Evolutionary conservation across 2,888 invertebrate genomes (phyloP).

Genomic region (Phania funesta): DNA sequence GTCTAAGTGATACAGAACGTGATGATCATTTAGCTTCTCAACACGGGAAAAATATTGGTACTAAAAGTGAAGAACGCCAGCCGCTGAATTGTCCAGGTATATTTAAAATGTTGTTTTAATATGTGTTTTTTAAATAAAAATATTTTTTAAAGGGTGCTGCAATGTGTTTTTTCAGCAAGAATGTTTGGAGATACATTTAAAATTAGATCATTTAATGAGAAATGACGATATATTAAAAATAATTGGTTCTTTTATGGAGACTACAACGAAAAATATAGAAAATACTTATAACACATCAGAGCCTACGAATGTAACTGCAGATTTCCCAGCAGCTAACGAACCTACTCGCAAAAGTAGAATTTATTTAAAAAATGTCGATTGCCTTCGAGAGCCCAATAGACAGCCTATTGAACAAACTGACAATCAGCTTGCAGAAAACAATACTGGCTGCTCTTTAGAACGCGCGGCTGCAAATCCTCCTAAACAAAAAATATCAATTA

Average conservation of each 20-base stretch:
- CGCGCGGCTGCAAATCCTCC: slow-evolving; percentile 47
- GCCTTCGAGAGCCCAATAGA: slow-evolving; percentile 75
- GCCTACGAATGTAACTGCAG: background rate
- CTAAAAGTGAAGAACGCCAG: background rate
- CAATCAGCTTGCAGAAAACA: slow-evolving; percentile 62
- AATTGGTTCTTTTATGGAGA: slow-evolving; percentile 72
- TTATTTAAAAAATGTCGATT: slow-evolving; percentile 79
- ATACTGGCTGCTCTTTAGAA: background rate
- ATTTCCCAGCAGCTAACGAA: slow-evolving; percentile 52
- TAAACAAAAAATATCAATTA: slow-evolving; percentile 79
- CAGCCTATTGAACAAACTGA: slow-evolving; percentile 68
- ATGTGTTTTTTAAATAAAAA: background rate
- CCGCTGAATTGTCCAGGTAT: slow-evolving; percentile 84
- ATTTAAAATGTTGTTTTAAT: background rate
- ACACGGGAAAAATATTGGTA: slow-evolving; percentile 59
- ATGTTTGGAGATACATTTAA: slow-evolving; percentile 84
- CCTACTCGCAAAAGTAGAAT: slow-evolving; percentile 75
- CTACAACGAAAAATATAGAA: background rate
- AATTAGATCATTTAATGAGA: slow-evolving; percentile 86
- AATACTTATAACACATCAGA: background rate
- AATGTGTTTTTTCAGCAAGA: slow-evolving; percentile 85
- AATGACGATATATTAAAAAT: slow-evolving; percentile 83
- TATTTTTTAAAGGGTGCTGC: slow-evolving; percentile 81
- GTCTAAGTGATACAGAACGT: slow-evolving; percentile 70
- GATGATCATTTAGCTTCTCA: slow-evolving; percentile 60